phyloP scores from a whole-genome alignment of 2,888 invertebrate genomes.

The Philhelius pedissequus region DNA sequence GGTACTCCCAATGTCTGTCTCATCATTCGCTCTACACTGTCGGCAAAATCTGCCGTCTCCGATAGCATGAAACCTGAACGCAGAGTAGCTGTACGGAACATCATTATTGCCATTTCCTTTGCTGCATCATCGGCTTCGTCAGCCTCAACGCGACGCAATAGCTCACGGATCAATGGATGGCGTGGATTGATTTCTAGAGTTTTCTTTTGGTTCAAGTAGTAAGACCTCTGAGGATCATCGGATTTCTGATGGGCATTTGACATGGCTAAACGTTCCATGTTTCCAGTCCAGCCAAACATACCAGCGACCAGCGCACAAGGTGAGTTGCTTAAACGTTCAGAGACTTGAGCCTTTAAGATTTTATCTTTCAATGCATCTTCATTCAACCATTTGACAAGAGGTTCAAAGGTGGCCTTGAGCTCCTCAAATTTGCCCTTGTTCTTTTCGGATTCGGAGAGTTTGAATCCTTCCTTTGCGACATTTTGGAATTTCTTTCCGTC shows the following conservation, averaged over 20 bases:
- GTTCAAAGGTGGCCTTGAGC: constrained; percentile 89
- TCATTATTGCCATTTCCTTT: constrained; percentile 90
- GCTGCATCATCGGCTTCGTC: constrained; percentile 89
- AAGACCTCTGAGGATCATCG: constrained; percentile 92
- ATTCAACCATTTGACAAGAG: constrained; percentile 93
- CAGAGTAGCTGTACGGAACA: constrained; percentile 95
- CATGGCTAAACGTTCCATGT: constrained; percentile 97
- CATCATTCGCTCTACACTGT: constrained; percentile 94
- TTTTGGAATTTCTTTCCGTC: constrained; percentile 99
- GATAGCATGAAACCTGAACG: constrained; percentile 95
- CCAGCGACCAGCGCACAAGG: constrained; percentile 98
- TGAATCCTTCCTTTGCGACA: constrained; percentile 98
- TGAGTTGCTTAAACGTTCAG: constrained; percentile 92
- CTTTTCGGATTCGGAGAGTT: constrained; percentile 86
- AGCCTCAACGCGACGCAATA: constrained; percentile 89
- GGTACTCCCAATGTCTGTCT: constrained; percentile 88
- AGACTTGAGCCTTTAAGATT: constrained; percentile 89
- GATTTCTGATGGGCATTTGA: constrained; percentile 98
- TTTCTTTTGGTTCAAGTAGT: constrained; percentile 96
- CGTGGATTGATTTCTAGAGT: constrained; percentile 98
- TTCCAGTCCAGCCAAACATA: constrained; percentile 99
- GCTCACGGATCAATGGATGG: constrained; percentile 96
- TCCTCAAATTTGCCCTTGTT: constrained; percentile 88
- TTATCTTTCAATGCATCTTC: constrained; percentile 89
- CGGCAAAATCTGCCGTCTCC: constrained; percentile 93